Evolutionary conservation across 2,113 vertebrate species (phyloP), one percentile per base, ranked within the genome.

Genomic region (Serinus canaria): DNA sequence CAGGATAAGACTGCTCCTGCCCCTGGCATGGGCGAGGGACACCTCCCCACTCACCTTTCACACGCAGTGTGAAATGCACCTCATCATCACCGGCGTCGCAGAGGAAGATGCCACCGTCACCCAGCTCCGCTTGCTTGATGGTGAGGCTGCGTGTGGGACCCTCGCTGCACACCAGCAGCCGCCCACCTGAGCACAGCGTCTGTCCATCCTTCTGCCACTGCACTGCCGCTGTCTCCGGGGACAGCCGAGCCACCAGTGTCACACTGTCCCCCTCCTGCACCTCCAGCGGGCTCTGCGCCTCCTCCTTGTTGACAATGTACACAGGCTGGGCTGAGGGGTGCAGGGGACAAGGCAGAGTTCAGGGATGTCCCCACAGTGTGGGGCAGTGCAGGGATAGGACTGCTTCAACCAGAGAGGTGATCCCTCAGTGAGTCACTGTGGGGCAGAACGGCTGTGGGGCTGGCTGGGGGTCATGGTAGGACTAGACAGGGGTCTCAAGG

Each of bases 141-240:
- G 98, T 98, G 92, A 99, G 97, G 95, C 98, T 98, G 91, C 98
- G 98, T 0, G 78, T 94, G 8, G 96, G 93, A 53, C 97, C 98
- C 91, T 98, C 98, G 3, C 97, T 98, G 96, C 98, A 98, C 94
- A 98, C 97, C 90, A 98, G 96, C 96, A 99, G 97, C 92, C 98
- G 97, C 75, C 98, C 97, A 3, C 97, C 95, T 0, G 95, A 95
- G 25, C 89, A 69, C 94, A 99, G 92, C 4, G 59, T 94, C 92
- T 97, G 96, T 63, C 97, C 97, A 3, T 98, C 98, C 94, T 98
- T 98, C 92, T 98, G 96, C 99, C 99, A 99, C 55, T 97, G 97
- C 9, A 97, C 98, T 14, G 78, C 94, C 0, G 97, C 98, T 10
- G 91, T 96, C 56, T 98, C 98, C 1, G 37, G 96, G 89, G 96